Conservation (phyloP, 2,797 vertebrate species). For the Acomys russatus region DNA sequence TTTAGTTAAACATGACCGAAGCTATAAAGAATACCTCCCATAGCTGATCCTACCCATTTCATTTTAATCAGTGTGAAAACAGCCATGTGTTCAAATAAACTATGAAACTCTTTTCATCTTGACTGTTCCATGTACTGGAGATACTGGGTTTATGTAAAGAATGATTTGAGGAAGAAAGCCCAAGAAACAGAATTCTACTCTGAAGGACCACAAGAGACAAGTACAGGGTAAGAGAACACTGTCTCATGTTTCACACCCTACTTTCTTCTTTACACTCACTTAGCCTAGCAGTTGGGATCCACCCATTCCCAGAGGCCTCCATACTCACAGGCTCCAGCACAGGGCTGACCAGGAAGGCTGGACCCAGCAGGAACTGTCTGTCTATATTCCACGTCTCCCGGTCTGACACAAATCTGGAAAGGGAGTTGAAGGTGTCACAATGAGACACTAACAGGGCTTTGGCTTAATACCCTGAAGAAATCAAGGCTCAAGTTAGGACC, state of each 20-base stretch:
- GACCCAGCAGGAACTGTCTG: conserved; percentile 94
- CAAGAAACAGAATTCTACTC: background rate
- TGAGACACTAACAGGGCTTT: rapidly evolving
- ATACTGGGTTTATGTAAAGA: background rate
- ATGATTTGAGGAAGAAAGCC: background rate
- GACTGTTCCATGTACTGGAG: background rate
- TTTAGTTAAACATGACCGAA: background rate
- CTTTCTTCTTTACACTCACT: rapidly evolving
- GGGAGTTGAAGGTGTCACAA: background rate
- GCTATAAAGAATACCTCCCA: rapidly evolving
- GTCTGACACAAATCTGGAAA: conserved; percentile 91
- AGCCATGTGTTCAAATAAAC: background rate
- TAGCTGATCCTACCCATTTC: background rate
- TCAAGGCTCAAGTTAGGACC: background rate
- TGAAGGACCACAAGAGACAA: background rate
- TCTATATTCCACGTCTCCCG: conserved; percentile 91
- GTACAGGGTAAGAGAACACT: background rate
- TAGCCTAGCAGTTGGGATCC: rapidly evolving
- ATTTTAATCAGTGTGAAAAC: conserved; percentile 8
- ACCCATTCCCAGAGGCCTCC: background rate
- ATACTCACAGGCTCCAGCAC: conserved; percentile 89
- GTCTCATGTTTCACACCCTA: background rate
- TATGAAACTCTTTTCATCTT: background rate
- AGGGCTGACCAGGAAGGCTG: conserved; percentile 93
- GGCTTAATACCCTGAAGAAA: background rate